Evolutionary conservation across 2,797 vertebrate species (phyloP).

Genomic region (Spondyliosoma cantharus): DNA sequence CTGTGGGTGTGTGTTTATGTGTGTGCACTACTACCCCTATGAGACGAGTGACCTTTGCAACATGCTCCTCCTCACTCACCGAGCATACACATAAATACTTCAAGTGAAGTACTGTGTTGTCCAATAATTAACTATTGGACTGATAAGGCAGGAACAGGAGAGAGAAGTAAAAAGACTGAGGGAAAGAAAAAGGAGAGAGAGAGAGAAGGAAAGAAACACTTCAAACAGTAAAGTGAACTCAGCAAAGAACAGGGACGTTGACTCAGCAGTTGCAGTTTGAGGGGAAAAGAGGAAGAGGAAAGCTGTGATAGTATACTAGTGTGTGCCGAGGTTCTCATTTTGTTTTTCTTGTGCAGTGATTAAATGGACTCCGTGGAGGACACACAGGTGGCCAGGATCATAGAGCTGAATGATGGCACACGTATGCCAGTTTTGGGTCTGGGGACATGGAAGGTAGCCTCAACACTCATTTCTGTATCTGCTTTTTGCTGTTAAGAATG

Average conservation of each 20-base stretch:
- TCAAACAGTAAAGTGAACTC: conserved; percentile 19
- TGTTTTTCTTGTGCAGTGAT: neutral
- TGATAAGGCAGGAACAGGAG: conserved; percentile 54
- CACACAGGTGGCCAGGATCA: conserved; percentile 46
- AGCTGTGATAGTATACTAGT: conserved; percentile 5
- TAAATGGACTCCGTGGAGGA: conserved; percentile 54
- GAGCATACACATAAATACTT: conserved; percentile 59
- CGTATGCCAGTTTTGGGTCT: conserved; percentile 84
- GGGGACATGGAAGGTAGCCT: conserved; percentile 84
- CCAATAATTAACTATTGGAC: conserved; percentile 82
- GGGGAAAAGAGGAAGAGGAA: conserved; percentile 58
- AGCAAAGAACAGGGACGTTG: conserved; percentile 53
- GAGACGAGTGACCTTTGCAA: conserved; percentile 73
- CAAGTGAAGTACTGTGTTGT: conserved; percentile 50
- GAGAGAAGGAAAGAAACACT: conserved; percentile 5
- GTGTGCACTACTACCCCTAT: conserved; percentile 19
- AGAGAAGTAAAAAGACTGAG: conserved; percentile 10
- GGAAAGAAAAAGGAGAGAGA: neutral
- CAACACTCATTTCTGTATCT: neutral
- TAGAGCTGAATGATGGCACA: conserved; percentile 80
- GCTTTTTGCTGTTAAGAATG: neutral
- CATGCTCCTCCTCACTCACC: conserved; percentile 46
- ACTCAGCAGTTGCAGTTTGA: conserved; percentile 44
- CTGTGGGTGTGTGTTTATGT: conserved; percentile 26
- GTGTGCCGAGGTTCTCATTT: neutral